These are phyloP conservation scores for Intoshia linei DNA, from an alignment of 1,140 invertebrate genomes.

Conservation along the genomic window DNA sequence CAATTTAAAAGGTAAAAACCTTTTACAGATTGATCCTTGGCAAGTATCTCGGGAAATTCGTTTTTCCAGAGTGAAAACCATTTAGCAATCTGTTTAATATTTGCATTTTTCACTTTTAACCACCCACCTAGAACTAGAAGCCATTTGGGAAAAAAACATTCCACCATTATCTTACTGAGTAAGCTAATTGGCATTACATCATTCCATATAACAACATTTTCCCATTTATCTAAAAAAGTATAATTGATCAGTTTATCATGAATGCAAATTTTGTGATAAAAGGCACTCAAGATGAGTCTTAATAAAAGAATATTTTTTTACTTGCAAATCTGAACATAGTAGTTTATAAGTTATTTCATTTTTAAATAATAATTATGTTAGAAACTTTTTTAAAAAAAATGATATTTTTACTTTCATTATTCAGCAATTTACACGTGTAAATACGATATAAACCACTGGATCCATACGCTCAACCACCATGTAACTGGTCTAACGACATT, in stretches of 20 bases:
- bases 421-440: no score
- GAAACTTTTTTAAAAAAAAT: no score
- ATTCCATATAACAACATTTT: conserved; percentile 52
- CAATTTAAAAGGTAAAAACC: conserved; percentile 17
- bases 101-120: conserved; percentile 32
- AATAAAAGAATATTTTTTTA: not conserved
- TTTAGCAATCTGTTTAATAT: conserved; percentile 42
- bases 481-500: no score
- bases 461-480: no score
- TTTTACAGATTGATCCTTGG: conserved; percentile 35
- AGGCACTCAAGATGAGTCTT: not conserved
- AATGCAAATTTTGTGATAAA: not conserved
- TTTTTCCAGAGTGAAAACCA: conserved; percentile 62
- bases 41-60: conserved; percentile 33
- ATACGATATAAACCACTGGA: no score
- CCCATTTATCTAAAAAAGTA: conserved; percentile 30
- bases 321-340: not conserved
- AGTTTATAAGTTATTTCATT: no score
- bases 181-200: conserved; percentile 36
- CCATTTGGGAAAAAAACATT: conserved; percentile 56
- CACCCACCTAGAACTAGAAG: conserved; percentile 38
- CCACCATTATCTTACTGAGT: conserved; percentile 39
- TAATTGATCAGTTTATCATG: conserved; percentile 3
- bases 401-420: no score
- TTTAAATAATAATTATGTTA: no score